Percentiles rank a stretch among this genome's conserved stretches.
phyloP scores from a whole-genome alignment of 2,797 vertebrate species.

The Hypotaenidia philippensis region DNA sequence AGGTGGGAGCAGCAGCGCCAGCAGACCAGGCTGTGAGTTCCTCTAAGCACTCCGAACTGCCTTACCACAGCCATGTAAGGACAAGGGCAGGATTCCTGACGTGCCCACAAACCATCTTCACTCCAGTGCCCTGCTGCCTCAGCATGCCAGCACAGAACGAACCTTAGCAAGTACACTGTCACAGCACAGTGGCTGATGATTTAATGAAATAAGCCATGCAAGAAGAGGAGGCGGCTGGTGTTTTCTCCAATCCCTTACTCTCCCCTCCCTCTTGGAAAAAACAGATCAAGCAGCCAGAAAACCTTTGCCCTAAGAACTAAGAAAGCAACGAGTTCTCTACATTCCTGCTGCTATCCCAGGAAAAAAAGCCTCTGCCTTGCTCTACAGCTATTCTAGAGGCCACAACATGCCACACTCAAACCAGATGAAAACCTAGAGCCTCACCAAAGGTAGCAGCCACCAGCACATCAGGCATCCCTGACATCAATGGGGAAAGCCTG shows the following conservation, averaged over 20 bases:
- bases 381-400: neutral
- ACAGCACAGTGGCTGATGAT: neutral
- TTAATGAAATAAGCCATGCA: neutral
- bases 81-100: neutral
- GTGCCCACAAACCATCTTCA: neutral
- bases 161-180: neutral
- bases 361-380: neutral
- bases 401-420: accelerated
- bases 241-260: conserved; percentile 31
- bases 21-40: neutral
- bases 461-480: too few relatives aligned
- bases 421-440: neutral
- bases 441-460: neutral
- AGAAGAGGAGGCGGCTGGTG: conserved; percentile 9
- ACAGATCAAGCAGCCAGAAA: neutral
- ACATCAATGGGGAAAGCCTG: neutral
- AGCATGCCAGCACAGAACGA: accelerated
- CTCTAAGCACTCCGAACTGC: neutral
- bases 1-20: neutral
- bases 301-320: conserved; percentile 47
- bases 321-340: neutral
- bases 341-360: neutral
- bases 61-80: neutral
- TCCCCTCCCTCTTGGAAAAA: conserved; percentile 36
- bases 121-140: neutral